These are phyloP conservation scores for Tigriopus japonicus DNA, from an alignment of 1,140 invertebrate species.

Conservation along the genomic window DNA sequence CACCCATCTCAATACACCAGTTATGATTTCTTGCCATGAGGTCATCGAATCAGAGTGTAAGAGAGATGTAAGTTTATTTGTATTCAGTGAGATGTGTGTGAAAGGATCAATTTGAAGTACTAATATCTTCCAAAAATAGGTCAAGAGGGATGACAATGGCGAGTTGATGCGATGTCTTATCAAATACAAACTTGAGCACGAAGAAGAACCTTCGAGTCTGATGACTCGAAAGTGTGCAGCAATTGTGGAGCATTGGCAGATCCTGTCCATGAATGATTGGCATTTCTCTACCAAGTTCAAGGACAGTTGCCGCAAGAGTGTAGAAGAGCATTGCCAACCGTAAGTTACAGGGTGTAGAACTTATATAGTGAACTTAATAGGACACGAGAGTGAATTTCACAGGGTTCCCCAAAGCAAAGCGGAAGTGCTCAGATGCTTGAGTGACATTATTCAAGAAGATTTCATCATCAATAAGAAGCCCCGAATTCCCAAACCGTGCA, in stretches of 20 bases:
- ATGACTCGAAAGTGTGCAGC: conserved; percentile 63
- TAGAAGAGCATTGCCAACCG: conserved; percentile 49
- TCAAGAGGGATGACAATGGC: conserved; percentile 32
- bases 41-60: no score
- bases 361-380: no score
- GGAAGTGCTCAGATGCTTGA: background rate
- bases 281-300: conserved; percentile 89
- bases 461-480: background rate
- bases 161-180: conserved; percentile 87
- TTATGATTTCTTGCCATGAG: no score
- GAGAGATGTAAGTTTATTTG: no score
- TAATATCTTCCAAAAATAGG: no score
- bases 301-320: conserved; percentile 67
- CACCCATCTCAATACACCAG: no score
- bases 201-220: conserved; percentile 42
- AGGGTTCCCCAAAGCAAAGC: conserved; percentile 20
- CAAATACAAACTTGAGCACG: conserved; percentile 42
- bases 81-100: no score
- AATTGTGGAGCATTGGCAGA: conserved; percentile 70
- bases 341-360: no score
- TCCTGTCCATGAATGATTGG: conserved; percentile 78
- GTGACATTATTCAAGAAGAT: background rate
- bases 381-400: no score
- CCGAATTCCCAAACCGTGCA: background rate
- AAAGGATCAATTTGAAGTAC: no score